phyloP scores from a whole-genome alignment of 2,888 invertebrate species.

The Cosmia pyralina region DNA sequence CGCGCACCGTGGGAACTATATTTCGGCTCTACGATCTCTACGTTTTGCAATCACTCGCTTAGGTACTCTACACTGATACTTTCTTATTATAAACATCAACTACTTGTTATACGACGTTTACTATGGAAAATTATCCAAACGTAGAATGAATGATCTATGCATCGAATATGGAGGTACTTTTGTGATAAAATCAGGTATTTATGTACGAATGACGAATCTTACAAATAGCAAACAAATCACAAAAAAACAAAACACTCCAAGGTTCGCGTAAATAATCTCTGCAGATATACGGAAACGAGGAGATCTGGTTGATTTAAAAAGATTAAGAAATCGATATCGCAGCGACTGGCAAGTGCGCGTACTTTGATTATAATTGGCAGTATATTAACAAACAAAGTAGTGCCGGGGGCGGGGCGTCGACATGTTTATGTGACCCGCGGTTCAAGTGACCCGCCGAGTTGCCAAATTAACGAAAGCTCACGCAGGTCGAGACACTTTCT shows the following conservation, averaged over 20 bases:
- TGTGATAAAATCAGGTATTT: constrained; percentile 20
- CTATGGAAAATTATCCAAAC: constrained; percentile 9
- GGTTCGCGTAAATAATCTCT: constrained; percentile 61
- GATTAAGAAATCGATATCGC: constrained; percentile 85
- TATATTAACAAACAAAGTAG: constrained; percentile 88
- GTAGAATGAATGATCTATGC: neutral
- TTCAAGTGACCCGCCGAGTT: constrained; percentile 83
- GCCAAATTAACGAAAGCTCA: constrained; percentile 87
- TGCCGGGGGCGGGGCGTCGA: constrained; percentile 84
- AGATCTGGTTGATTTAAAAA: constrained; percentile 78
- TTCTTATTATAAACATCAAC: constrained; percentile 74
- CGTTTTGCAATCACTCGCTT: constrained; percentile 85
- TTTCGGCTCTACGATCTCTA: constrained; percentile 83
- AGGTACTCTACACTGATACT: constrained; percentile 67
- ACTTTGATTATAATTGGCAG: constrained; percentile 87
- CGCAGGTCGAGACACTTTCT: constrained; percentile 89
- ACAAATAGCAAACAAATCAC: constrained; percentile 49
- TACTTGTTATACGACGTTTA: constrained; percentile 39
- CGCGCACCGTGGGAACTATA: constrained; percentile 87
- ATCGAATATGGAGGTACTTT: constrained; percentile 21
- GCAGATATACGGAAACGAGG: constrained; percentile 73
- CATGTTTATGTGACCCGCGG: constrained; percentile 87
- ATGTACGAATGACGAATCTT: constrained; percentile 27
- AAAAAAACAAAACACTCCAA: constrained; percentile 62
- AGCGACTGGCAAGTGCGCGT: constrained; percentile 74